phyloP scores from a whole-genome alignment of 2,888 invertebrate species.

The Sinotaia quadrata region DNA sequence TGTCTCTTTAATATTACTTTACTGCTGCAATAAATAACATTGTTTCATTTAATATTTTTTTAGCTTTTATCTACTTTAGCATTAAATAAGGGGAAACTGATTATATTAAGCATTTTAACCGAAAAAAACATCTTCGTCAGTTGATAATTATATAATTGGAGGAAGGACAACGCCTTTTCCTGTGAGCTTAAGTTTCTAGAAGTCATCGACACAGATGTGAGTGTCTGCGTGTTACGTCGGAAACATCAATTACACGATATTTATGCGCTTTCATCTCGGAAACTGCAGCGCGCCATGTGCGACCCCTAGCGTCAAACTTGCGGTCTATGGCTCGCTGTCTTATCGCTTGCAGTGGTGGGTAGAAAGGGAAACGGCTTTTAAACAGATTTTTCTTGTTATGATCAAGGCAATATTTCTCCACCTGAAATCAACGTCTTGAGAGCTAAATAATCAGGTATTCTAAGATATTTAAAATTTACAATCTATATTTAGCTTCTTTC shows the following conservation, averaged over 20 bases:
- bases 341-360: neutral
- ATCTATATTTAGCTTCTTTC: no score
- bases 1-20: no score
- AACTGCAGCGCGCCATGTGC: neutral
- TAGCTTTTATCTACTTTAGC: no score
- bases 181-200: neutral
- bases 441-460: no score
- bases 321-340: neutral
- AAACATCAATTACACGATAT: constrained; percentile 18
- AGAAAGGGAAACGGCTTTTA: constrained; percentile 12
- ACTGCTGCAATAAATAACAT: no score
- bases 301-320: neutral
- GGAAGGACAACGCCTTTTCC: neutral
- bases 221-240: neutral
- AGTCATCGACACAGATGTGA: neutral
- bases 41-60: no score
- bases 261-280: constrained; percentile 17
- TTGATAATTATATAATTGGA: no score
- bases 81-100: no score
- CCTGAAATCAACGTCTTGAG: no score
- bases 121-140: no score
- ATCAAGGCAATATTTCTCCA: constrained; percentile 13
- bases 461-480: no score
- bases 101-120: no score
- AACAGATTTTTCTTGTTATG: constrained; percentile 3